Conservation (phyloP, 1,140 invertebrate genomes). For the Lineus longissimus region DNA sequence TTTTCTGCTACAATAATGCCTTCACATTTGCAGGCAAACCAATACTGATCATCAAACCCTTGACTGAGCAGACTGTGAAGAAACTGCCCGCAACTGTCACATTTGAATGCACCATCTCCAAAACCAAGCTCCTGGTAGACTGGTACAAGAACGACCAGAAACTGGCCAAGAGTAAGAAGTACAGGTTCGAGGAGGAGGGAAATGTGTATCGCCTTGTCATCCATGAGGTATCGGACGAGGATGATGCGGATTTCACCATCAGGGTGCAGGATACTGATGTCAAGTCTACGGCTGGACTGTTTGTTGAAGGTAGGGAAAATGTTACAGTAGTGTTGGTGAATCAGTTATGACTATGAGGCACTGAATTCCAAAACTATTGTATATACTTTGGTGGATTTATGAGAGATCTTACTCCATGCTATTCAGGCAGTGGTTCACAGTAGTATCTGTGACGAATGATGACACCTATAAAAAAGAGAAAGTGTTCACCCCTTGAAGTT, state of each 20-base stretch:
- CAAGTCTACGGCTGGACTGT: conserved; percentile 84
- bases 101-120: conserved; percentile 59
- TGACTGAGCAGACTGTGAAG: conserved; percentile 30
- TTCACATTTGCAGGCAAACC: conserved; percentile 31
- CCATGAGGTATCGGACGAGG: conserved; percentile 86
- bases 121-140: conserved; percentile 70
- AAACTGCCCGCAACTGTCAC: conserved; percentile 24
- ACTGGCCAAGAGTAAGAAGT: conserved; percentile 15
- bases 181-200: neutral
- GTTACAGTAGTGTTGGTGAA: neutral
- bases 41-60: conserved; percentile 34
- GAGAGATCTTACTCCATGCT: no score
- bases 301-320: conserved; percentile 76
- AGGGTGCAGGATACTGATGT: conserved; percentile 80
- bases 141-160: conserved; percentile 79
- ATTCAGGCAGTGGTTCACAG: no score
- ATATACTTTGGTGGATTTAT: no score
- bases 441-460: no score
- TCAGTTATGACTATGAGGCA: neutral
- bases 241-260: conserved; percentile 95
- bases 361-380: neutral
- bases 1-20: no score
- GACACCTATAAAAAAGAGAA: no score
- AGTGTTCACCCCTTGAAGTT: neutral
- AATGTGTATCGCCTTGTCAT: conserved; percentile 72